phyloP scores from a whole-genome alignment of 1,140 invertebrate genomes.

The Brachionus manjavacas region DNA sequence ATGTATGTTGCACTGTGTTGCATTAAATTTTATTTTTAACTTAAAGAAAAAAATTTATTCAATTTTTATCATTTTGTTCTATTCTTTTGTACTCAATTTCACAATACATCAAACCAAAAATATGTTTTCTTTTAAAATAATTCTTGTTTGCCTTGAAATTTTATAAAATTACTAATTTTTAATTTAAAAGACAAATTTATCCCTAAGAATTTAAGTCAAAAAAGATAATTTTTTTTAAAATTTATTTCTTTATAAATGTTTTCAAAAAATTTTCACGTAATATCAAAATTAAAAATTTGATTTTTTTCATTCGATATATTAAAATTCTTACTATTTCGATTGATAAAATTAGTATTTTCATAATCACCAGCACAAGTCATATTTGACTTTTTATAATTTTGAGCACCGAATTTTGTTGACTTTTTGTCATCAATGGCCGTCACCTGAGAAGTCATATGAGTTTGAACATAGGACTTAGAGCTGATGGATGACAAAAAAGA shows the following conservation, averaged over 20 bases:
- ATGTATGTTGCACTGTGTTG: too few species aligned
- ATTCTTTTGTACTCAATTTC: too few species aligned
- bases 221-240: constrained; percentile 14
- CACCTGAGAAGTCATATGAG: background rate
- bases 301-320: constrained; percentile 1
- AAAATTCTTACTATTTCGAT: constrained; percentile 6
- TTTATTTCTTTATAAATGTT: constrained; percentile 15
- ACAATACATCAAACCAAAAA: too few species aligned
- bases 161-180: too few species aligned
- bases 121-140: too few species aligned
- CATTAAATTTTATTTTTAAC: too few species aligned
- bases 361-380: background rate
- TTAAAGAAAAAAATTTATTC: too few species aligned
- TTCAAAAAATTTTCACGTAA: background rate
- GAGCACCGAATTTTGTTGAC: background rate
- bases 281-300: constrained; percentile 35
- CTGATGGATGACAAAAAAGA: background rate
- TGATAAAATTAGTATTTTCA: constrained; percentile 26
- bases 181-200: too few species aligned
- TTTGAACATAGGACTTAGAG: background rate
- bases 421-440: background rate
- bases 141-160: too few species aligned
- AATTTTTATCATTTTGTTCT: too few species aligned
- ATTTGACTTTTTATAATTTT: constrained; percentile 18
- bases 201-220: background rate